These are phyloP conservation scores for Chrysodeixis includens DNA, from an alignment of 2,888 invertebrate species.

Conservation along the genomic window DNA sequence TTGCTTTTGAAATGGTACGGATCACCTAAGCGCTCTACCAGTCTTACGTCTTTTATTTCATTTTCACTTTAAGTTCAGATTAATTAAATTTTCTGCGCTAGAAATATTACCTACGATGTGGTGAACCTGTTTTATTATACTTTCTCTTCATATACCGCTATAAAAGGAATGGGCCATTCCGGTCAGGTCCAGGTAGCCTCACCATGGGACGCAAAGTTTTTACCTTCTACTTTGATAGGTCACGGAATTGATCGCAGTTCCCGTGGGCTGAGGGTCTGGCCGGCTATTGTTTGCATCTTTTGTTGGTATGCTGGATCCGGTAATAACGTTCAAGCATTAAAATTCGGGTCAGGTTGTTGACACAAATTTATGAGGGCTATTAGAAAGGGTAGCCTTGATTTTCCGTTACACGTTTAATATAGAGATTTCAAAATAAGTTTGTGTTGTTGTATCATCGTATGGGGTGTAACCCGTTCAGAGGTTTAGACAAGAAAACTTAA, in stretches of 20 bases:
- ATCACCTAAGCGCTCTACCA: too few species aligned
- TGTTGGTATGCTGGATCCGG: constrained; percentile 77
- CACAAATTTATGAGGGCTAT: constrained; percentile 84
- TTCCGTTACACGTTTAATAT: constrained; percentile 54
- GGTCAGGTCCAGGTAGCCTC: background rate
- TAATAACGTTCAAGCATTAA: constrained; percentile 83
- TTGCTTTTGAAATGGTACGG: constrained; percentile 58
- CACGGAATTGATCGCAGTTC: constrained; percentile 59
- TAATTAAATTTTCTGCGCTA: too few species aligned
- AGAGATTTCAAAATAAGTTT: constrained; percentile 37
- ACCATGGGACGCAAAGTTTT: constrained; percentile 24
- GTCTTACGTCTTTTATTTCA: too few species aligned
- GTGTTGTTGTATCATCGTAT: constrained; percentile 11
- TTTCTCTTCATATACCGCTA: background rate
- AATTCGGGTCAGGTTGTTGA: constrained; percentile 85
- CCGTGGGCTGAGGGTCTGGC: constrained; percentile 60
- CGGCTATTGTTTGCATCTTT: constrained; percentile 79
- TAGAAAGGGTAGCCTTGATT: constrained; percentile 75
- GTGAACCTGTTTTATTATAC: background rate
- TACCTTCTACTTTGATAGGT: constrained; percentile 52
- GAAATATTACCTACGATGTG: background rate
- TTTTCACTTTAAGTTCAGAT: too few species aligned
- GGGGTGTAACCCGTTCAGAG: constrained; percentile 11
- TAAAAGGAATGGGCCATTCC: background rate
- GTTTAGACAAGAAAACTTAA: constrained; percentile 19